A percentile compares a stretch with the other conserved stretches of the same genome.
Evolutionary conservation across 2,113 vertebrate species (phyloP).

Genomic region (Chrysemys picta): DNA sequence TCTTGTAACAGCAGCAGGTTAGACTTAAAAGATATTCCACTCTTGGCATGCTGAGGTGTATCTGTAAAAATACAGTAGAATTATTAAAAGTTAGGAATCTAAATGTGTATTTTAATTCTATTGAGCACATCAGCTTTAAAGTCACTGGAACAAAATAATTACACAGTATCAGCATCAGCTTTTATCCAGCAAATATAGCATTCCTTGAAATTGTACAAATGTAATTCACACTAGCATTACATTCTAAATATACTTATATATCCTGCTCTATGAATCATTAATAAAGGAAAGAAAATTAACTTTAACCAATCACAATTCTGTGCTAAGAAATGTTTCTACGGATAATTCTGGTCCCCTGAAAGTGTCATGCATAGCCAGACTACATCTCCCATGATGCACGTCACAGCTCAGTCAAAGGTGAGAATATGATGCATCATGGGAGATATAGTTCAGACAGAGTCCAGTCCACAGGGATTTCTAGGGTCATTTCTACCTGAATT

Average conservation of each 20-base stretch:
- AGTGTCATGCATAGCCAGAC: not conserved
- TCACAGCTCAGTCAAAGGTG: not conserved
- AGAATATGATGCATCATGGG: not conserved
- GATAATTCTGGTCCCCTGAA: not conserved
- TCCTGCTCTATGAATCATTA: not conserved
- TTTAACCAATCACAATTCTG: not conserved
- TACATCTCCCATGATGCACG: not conserved
- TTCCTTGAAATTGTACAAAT: not conserved
- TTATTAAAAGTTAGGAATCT: conserved; percentile 33
- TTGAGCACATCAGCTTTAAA: conserved; percentile 9
- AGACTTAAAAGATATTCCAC: conserved; percentile 18
- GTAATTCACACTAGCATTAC: not conserved
- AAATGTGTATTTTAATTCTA: conserved; percentile 50
- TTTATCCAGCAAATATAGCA: conserved; percentile 4
- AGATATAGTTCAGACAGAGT: not conserved
- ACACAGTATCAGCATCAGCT: not conserved
- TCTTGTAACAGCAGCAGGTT: conserved; percentile 28
- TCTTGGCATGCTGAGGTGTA: conserved; percentile 1
- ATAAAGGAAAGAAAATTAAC: not conserved
- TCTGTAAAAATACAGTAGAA: not conserved
- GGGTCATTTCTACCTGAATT: not conserved
- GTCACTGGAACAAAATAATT: conserved; percentile 51
- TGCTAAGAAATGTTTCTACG: not conserved
- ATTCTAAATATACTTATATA: not conserved
- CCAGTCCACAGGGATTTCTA: not conserved